These are phyloP conservation scores for Aphaenogaster floridana DNA, from an alignment of 1,140 invertebrate genomes.

Conservation along the genomic window DNA sequence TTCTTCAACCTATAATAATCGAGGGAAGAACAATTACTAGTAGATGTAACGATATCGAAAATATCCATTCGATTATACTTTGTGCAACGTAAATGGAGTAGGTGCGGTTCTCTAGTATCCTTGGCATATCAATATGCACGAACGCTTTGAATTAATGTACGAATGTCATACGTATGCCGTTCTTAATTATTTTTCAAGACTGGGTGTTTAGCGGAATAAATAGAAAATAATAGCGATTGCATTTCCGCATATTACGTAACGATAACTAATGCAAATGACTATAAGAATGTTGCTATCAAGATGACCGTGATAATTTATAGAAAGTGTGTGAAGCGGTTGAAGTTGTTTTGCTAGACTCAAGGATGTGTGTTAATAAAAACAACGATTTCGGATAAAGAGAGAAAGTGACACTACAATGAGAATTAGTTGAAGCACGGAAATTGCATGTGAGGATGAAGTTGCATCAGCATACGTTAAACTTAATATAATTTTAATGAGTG, in stretches of 20 bases:
- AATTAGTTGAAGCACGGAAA: conserved; percentile 11
- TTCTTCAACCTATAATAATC: conserved; percentile 30
- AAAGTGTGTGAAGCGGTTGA: neutral
- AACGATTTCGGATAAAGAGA: conserved; percentile 45
- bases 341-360: conserved; percentile 30
- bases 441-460: conserved; percentile 9
- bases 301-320: conserved; percentile 31
- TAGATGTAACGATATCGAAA: neutral
- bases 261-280: neutral
- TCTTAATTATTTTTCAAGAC: conserved; percentile 2
- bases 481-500: neutral
- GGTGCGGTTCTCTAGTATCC: neutral
- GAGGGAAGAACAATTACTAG: conserved; percentile 21
- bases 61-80: neutral
- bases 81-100: neutral
- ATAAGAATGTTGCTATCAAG: conserved; percentile 8
- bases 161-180: neutral
- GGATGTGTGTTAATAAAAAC: conserved; percentile 38
- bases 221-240: neutral
- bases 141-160: neutral
- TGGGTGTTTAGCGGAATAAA: neutral
- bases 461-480: neutral
- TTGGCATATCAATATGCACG: conserved; percentile 10
- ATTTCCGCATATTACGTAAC: conserved; percentile 27
- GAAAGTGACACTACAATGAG: conserved; percentile 14